Base-by-base conservation (phyloP, 2,797 vertebrate genomes). In the Aulostomus chinensis region DNA sequence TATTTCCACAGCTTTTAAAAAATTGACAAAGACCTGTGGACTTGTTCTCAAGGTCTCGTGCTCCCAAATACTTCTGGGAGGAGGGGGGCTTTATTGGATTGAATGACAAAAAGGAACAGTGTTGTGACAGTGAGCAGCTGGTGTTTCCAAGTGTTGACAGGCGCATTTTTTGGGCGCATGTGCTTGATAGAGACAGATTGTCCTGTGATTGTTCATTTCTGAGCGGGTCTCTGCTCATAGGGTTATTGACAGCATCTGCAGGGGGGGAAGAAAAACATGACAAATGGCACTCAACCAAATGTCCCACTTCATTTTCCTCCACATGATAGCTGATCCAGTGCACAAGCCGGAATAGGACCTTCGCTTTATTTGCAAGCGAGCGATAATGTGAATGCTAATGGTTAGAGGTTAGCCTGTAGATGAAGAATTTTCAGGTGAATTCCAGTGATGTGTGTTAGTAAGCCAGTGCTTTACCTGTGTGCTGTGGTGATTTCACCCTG, bases 51-150 rank as follows among this genome's bases (percentile, higher is more conserved):
- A 0, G 16, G 47, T 51, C 64, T 65, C 56, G 58, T 62, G 52
- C 64, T 62, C 35, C 14, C 49, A 51, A 57, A 68, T 47, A 39
- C 39, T 49, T 58, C 30, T 11, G 38, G 4, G 7, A 26, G 22
- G 37, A 29, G 33, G 35, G 14, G 58, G 38, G 56, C 56, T 61
- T 71, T 76, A 66, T 66, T 83, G 63, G 65, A 64, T 55, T 80
- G 68, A 82, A 83, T 82, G 81, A 77, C 78, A 82, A 78, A 83
- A 69, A 74, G 65, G 67, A 78, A 47, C 66, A 73, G 65, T 83
- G 76, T 80, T 80, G 69, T 84, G 86, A 86, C 86, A 86, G 74
- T 62, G 74, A 89, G 77, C 87, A 89, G 82, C 89, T 88, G 88
- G 82, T 70, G 75, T 86, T 83, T 84, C 80, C 75, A 43, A 67